Percentiles rank a stretch among this genome's conserved stretches.
Conservation (phyloP, 2,888 invertebrate species). For the Eilema sororculum region DNA sequence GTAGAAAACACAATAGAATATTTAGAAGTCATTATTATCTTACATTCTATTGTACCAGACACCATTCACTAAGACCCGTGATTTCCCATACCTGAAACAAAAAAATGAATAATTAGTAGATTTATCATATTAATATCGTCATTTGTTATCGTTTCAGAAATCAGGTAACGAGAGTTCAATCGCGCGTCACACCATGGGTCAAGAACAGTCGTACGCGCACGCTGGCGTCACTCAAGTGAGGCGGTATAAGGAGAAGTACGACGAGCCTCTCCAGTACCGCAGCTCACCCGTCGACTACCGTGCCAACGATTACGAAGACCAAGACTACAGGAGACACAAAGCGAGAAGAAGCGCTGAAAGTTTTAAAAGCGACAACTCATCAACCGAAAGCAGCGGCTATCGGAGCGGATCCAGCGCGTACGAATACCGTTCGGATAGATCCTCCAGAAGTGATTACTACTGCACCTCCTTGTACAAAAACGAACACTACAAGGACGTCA, state of each 20-base stretch:
- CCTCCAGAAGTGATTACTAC: conserved; percentile 77
- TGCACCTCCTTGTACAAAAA: conserved; percentile 83
- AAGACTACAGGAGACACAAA: conserved; percentile 74
- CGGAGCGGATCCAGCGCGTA: conserved; percentile 80
- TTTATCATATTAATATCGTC: neutral
- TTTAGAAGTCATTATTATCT: neutral
- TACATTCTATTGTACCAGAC: neutral
- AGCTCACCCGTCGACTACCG: conserved; percentile 64
- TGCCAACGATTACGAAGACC: conserved; percentile 62
- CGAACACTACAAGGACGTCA: conserved; percentile 82
- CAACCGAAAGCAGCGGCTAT: conserved; percentile 82
- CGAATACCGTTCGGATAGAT: conserved; percentile 78
- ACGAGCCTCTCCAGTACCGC: conserved; percentile 67
- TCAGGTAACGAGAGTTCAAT: conserved; percentile 62
- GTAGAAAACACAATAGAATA: neutral
- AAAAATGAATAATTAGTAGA: neutral
- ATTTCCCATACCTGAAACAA: conserved; percentile 22
- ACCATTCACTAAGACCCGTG: neutral
- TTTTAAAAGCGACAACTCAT: conserved; percentile 80
- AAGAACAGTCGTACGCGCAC: conserved; percentile 81
- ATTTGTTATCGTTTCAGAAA: conserved; percentile 69
- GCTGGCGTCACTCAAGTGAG: conserved; percentile 70
- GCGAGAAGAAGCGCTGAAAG: conserved; percentile 75
- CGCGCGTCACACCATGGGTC: conserved; percentile 78
- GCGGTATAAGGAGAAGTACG: conserved; percentile 75